Base-by-base conservation (phyloP, 2,113 vertebrate genomes). In the Salvelinus alpinus region DNA sequence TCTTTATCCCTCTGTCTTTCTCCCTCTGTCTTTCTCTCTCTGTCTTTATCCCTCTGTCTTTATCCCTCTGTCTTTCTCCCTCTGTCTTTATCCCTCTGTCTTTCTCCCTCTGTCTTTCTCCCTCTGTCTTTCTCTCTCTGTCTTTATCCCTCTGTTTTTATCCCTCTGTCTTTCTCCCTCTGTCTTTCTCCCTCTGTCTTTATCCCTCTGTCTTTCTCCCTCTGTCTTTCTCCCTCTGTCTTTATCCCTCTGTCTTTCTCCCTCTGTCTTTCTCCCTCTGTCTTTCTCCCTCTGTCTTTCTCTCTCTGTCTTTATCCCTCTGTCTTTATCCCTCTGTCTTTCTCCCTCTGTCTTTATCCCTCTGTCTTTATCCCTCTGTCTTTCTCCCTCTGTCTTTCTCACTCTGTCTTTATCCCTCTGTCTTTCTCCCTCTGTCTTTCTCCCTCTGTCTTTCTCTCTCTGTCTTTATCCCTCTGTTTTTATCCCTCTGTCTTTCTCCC, bases 11-110 rank as follows among this genome's bases (percentile, higher is more conserved):
- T 65, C 27, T 27, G 34, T 38, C 34, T 38, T 38, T 38, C 34
- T 51, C 47, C 1, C 47, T 13, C 1, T 70, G 47, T 69, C 70
- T 74, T 31, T 67, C 44, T 66, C 68, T 31, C 44, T n/a, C 34
- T 67, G 12, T 2, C 62, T 48, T 76, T 81, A 74, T 80, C 81
- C 64, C 78, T 89, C 83, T 76, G 64, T 31, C 31, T 68, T 70
- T 71, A 3, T 48, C 47, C 7, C 47, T 29, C 44, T 70, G 34
- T 65, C 70, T 74, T 31, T 67, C 60, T 69, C 68, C 31, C 44
- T 20, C 34, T 64, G 9, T 2, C 54, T 48, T 70, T 71, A 3
- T 71, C 3, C 14, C 47, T 12, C 13, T 70, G 47, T 69, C 70
- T 74, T 27, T 67, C 44, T 66, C 68, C 44, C 44, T n/a, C 27